Conservation (phyloP, 2,113 vertebrate genomes). For the Echinops telfairi region DNA sequence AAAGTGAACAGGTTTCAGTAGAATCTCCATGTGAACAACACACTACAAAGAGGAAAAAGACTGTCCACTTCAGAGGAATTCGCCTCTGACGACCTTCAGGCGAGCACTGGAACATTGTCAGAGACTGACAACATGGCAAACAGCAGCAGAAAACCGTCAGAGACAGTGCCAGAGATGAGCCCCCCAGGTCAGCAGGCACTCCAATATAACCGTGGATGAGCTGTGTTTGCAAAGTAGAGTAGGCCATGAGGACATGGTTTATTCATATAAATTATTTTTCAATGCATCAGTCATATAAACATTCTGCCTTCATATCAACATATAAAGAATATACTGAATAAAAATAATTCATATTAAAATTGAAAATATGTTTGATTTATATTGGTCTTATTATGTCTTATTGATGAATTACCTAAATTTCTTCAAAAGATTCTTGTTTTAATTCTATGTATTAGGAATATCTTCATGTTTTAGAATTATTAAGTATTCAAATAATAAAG, state of each 20-base stretch:
- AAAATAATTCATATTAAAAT: slow-evolving; percentile 31
- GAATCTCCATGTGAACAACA: no score
- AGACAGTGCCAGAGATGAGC: no score
- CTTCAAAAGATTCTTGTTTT: neutral
- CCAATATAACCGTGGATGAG: no score
- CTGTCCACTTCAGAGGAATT: no score
- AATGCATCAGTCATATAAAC: neutral
- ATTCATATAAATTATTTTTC: neutral
- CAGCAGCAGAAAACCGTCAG: no score
- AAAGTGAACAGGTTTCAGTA: no score
- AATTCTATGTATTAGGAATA: slow-evolving; percentile 11
- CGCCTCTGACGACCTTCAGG: no score
- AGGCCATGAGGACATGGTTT: neutral
- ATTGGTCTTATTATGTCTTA: neutral
- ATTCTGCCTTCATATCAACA: neutral
- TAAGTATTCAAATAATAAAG: slow-evolving; percentile 31
- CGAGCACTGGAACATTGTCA: no score
- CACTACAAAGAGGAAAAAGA: no score
- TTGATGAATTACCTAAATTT: neutral
- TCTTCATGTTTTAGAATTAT: neutral
- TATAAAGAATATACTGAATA: neutral
- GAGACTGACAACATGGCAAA: no score
- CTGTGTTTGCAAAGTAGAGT: no score
- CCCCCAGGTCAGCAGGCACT: no score
- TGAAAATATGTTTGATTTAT: neutral